Evolutionary conservation across 2,888 invertebrate genomes (phyloP).

Genomic region (Marasmarcha lunaedactyla): DNA sequence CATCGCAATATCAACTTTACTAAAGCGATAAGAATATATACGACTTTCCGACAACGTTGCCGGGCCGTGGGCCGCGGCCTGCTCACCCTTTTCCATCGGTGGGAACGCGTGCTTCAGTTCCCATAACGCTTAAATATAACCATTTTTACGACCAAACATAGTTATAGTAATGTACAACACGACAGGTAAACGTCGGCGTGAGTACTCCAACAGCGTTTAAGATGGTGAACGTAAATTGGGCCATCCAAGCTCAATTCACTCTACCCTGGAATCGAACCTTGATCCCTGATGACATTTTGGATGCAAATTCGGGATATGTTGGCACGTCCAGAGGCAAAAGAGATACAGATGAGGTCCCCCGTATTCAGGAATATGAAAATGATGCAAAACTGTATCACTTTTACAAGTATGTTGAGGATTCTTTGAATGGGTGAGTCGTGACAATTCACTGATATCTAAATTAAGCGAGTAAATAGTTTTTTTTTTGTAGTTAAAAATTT

Average conservation of each 20-base stretch:
- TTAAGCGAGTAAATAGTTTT: neutral
- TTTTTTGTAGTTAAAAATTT: no score
- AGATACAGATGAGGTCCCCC: conserved; percentile 15
- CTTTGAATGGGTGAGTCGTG: conserved; percentile 37
- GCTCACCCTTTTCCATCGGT: no score
- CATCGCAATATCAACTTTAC: no score
- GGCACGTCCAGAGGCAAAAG: conserved; percentile 36
- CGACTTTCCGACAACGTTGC: no score
- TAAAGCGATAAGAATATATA: no score
- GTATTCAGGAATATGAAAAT: conserved; percentile 28
- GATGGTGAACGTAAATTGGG: conserved; percentile 47
- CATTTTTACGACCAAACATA: no score
- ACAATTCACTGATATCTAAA: neutral
- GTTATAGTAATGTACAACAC: no score
- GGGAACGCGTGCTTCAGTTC: no score
- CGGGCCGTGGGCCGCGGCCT: no score
- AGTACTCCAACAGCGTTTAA: conserved; percentile 44
- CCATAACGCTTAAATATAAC: no score
- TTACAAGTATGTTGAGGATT: conserved; percentile 44
- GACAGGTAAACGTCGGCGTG: conserved; percentile 52
- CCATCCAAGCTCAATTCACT: conserved; percentile 57
- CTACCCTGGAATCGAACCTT: conserved; percentile 56
- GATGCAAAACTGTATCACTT: conserved; percentile 48
- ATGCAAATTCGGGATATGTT: conserved; percentile 37
- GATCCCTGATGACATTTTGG: conserved; percentile 46